Conservation (phyloP, 2,113 vertebrate species). For the Zapus hudsonius region DNA sequence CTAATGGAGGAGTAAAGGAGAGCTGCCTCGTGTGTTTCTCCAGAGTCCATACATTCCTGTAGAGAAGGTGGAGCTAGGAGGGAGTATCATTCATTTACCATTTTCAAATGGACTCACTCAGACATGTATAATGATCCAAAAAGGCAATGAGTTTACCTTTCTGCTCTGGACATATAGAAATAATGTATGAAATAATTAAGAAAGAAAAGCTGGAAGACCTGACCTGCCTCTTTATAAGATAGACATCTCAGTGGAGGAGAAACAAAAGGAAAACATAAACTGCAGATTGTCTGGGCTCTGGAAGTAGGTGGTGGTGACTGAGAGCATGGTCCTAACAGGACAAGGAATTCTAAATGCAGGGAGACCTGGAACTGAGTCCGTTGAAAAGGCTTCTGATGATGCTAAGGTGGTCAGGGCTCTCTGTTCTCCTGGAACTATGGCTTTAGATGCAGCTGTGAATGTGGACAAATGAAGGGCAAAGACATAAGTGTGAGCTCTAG, state of each 20-base stretch:
- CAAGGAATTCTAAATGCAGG: neutral
- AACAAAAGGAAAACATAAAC: conserved; percentile 28
- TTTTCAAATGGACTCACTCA: conserved; percentile 47
- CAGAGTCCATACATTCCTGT: neutral
- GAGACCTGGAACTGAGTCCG: neutral
- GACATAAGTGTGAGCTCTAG: neutral
- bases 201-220: neutral
- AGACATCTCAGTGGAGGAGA: neutral
- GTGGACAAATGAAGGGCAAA: neutral
- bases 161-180: neutral
- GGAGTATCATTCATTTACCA: conserved; percentile 22
- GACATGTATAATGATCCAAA: conserved; percentile 43
- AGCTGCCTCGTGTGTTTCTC: neutral
- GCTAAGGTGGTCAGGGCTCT: neutral
- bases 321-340: neutral
- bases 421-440: neutral
- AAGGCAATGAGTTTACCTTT: conserved; percentile 33
- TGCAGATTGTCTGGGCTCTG: neutral
- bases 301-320: neutral
- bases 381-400: neutral
- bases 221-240: neutral
- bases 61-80: neutral
- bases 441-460: conserved; percentile 1
- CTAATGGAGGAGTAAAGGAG: neutral
- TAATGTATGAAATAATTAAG: neutral